Base-by-base conservation (phyloP, 2,797 vertebrate genomes). In the Kryptolebias ocellatus region DNA sequence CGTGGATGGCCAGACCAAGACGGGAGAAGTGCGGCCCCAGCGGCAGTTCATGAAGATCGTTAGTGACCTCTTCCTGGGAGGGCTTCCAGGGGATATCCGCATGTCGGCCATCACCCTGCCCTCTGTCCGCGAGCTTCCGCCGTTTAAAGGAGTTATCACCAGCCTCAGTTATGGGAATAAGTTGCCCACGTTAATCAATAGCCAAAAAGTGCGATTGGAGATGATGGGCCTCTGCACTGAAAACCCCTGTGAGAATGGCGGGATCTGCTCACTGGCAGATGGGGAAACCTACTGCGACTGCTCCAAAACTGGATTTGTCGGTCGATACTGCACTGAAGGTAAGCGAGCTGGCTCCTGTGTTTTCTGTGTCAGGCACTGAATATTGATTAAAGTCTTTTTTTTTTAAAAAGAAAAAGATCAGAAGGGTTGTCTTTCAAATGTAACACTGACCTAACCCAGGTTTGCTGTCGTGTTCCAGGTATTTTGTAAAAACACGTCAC, bases 241-340 rank as follows among this genome's bases (percentile, higher is more conserved):
- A 69, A 97, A 95, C 88, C 97, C 96, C 49, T 99, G 98, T 66
- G 96, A 98, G 88, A 99, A 99, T 44, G 98, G 96, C 15, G 98
- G 97, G 61, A 94, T 94, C 90, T 99, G 98, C 92, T 96, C 95
- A 3, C 92, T 99, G 78, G 91, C 96, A 70, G 96, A 97, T 53
- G 96, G 96, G 0, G 95, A 97, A 79, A 92, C 95, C 15, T 95
- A 95, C 86, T 99, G 98, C 84, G 97, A 99, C 92, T 99, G 98
- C 90, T 96, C 96, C 67, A 95, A 90, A 87, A 99, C 98, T 60
- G 97, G 96, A 91, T 97, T 96, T 68, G 83, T 92, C 74, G 98
- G 98, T 91, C 95, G 93, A 86, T 95, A 95, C 81, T 99, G 98
- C 92, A 96, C 95, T 8, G 96, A 98, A 98, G 97, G 98, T 99